Base-by-base conservation (phyloP, 92 coral and sea anemone species). In the Palythoa grandis region DNA sequence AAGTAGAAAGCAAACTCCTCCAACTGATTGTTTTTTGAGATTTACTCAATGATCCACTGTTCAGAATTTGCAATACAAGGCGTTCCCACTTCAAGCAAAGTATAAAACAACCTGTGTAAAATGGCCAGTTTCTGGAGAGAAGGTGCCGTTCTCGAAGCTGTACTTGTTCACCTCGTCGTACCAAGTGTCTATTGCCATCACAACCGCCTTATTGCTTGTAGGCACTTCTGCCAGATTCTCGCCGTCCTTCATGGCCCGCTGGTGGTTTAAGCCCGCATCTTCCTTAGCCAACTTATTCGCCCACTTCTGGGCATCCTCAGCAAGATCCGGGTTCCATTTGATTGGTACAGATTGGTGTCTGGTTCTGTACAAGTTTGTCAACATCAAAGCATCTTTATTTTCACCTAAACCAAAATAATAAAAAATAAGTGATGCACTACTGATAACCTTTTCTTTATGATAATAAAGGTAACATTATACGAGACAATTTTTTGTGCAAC, bases 141-240 rank as follows among this genome's bases (percentile, higher is more conserved):
- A 92, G 48, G 54, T 87, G 54, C 89, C 58, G 25, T 87, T 88
- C 43, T 84, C 57, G 56, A 83, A 93, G 84, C 80, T 89, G 86
- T 88, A 93, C 47, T 56, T 35, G 23, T 72, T 68, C 50, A 56
- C 88, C 61, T 93, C 97, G 40, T 87, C 90, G 29, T 93, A 93
- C 97, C 97, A 93, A 10, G 94, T 88, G 65, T 93, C 94, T 38
- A 93, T 72, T 2, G 97, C 93, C 63, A 84, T 72, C 72, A 87
- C 78, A 38, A 93, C 86, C 50, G 86, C 89, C 78, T 86, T 91
- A 12, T 87, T 78, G 48, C 88, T 88, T 1, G 87, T 82, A 53
- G 91, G 61, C 63, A 93, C 76, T 77, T 82, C 84, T 0, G 97
- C 97, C 72, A 93, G 83, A 76, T 93, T 93, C 39, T 93, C 97